These are phyloP conservation scores for Premnoplex brunnescens DNA, from an alignment of 2,797 vertebrate genomes.

Conservation along the genomic window DNA sequence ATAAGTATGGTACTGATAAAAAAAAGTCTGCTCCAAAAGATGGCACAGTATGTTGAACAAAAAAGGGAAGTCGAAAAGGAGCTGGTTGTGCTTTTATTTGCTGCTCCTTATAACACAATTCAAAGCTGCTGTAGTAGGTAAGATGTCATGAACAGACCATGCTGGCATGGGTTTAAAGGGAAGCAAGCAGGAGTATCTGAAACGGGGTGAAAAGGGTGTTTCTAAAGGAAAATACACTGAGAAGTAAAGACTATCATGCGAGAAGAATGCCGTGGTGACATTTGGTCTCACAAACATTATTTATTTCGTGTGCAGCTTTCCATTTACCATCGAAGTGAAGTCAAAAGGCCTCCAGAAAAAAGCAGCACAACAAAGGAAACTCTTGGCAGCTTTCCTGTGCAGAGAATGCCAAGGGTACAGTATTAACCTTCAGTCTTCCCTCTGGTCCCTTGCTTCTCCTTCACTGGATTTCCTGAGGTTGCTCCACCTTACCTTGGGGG, in stretches of 20 bases:
- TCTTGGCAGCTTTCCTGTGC: constrained; percentile 12
- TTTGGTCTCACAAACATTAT: neutral
- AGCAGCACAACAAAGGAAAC: neutral
- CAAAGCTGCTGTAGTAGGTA: neutral
- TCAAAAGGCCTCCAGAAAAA: constrained; percentile 26
- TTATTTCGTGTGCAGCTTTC: neutral
- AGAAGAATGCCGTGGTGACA: neutral
- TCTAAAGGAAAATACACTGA: neutral
- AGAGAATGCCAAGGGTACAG: constrained; percentile 1
- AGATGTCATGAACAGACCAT: neutral
- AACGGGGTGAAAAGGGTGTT: neutral
- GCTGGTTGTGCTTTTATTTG: neutral
- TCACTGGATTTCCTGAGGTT: neutral
- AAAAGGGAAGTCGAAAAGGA: neutral
- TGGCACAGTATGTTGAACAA: neutral
- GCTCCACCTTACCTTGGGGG: neutral
- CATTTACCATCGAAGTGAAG: neutral
- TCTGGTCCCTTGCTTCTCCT: neutral
- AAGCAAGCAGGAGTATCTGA: neutral
- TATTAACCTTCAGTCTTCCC: neutral
- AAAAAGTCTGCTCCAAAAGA: neutral
- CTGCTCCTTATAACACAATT: neutral
- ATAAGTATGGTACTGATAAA: neutral
- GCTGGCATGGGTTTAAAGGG: neutral
- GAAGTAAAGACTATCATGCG: neutral